These are phyloP conservation scores for Phyllotreta cruciferae DNA, from an alignment of 2,888 invertebrate species.

Conservation along the genomic window DNA sequence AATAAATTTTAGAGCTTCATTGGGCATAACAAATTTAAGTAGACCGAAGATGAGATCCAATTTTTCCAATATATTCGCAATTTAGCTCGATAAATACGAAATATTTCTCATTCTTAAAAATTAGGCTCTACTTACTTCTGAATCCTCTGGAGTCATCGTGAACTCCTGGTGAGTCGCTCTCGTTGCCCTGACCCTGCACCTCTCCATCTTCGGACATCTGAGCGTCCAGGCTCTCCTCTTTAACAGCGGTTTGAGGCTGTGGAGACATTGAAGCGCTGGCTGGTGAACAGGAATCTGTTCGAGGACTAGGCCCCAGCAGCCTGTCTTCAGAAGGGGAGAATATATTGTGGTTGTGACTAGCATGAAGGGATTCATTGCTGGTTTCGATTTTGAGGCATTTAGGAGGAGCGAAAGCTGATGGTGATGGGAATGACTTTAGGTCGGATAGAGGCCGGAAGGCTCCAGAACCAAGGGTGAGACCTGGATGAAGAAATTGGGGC, in stretches of 20 bases:
- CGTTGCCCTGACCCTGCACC: constrained; percentile 56
- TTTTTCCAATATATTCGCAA: neutral
- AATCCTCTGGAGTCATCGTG: constrained; percentile 63
- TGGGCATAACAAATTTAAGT: constrained; percentile 1
- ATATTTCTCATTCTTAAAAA: neutral
- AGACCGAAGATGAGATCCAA: too few species aligned
- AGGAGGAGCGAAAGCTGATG: constrained; percentile 76
- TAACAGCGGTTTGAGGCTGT: constrained; percentile 57
- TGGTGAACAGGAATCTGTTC: constrained; percentile 68
- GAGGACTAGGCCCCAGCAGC: constrained; percentile 60
- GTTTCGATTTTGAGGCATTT: constrained; percentile 68
- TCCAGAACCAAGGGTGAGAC: constrained; percentile 67
- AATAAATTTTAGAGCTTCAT: neutral
- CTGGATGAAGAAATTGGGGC: constrained; percentile 75
- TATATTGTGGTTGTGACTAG: constrained; percentile 54
- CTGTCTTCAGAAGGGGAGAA: constrained; percentile 59
- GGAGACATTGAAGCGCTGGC: constrained; percentile 67
- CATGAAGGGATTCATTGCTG: constrained; percentile 54
- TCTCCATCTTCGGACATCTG: constrained; percentile 68
- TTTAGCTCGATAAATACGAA: neutral
- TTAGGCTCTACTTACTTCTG: constrained; percentile 64
- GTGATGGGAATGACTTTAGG: constrained; percentile 63
- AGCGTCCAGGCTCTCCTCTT: constrained; percentile 66
- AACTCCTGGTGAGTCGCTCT: constrained; percentile 56
- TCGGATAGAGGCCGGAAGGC: constrained; percentile 68